Evolutionary conservation across 2,797 vertebrate species (phyloP).

Genomic region (Scarus forsteni): DNA sequence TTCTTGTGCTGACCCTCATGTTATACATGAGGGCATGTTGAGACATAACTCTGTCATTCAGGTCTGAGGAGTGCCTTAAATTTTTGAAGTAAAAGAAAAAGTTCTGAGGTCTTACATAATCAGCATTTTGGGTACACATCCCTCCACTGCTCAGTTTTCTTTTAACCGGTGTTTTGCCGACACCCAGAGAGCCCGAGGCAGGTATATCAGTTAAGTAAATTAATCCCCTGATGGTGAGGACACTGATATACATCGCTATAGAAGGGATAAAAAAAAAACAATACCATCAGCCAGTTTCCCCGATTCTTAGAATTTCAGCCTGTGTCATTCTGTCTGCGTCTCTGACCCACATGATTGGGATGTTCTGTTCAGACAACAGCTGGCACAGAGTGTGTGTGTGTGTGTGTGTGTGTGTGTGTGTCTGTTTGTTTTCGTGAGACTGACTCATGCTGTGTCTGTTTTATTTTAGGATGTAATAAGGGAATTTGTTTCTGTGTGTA

Average conservation of each 20-base stretch:
- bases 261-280: neutral
- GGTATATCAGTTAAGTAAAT: neutral
- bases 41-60: neutral
- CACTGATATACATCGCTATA: neutral
- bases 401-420: slow-evolving; percentile 19
- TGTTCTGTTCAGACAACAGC: slow-evolving; percentile 68
- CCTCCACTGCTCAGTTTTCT: no score
- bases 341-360: slow-evolving; percentile 59
- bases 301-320: neutral
- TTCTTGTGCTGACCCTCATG: no score
- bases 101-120: neutral
- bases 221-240: slow-evolving; percentile 4
- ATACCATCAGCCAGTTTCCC: neutral
- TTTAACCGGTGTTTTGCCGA: neutral
- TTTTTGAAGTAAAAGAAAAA: neutral
- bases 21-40: neutral
- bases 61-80: neutral
- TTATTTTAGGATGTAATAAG: slow-evolving; percentile 24
- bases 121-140: neutral
- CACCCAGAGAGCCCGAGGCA: neutral
- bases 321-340: slow-evolving; percentile 6
- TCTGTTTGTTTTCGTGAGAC: neutral
- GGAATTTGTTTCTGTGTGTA: slow-evolving; percentile 20
- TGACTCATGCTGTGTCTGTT: slow-evolving; percentile 31
- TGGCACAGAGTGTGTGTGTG: slow-evolving; percentile 42